These are phyloP conservation scores for Nyctibius bracteatus DNA, from an alignment of 2,113 vertebrate genomes.

Conservation along the genomic window DNA sequence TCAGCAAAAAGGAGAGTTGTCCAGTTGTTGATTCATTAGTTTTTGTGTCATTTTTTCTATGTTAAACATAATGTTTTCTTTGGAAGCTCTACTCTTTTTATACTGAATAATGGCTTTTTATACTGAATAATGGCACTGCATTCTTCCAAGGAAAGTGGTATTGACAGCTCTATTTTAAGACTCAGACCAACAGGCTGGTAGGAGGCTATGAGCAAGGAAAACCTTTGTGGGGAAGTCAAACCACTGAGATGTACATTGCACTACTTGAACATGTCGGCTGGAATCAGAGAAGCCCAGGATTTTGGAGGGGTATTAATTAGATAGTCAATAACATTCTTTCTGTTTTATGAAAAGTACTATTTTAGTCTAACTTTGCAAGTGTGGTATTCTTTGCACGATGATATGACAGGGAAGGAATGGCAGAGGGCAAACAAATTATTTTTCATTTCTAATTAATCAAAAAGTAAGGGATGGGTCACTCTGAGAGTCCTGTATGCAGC, in stretches of 20 bases:
- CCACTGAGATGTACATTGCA: background rate
- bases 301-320: background rate
- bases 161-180: constrained; percentile 60
- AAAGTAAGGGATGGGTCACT: background rate
- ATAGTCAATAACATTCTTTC: background rate
- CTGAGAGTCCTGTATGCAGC: background rate
- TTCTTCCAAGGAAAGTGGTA: constrained; percentile 38
- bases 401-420: background rate
- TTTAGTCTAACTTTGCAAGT: background rate
- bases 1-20: background rate
- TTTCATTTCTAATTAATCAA: background rate
- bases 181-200: background rate
- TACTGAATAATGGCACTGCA: background rate
- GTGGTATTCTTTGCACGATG: background rate
- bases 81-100: background rate
- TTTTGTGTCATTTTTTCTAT: background rate
- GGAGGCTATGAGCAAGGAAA: background rate
- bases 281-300: background rate
- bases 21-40: background rate
- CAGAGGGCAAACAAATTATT: background rate
- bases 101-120: constrained; percentile 23
- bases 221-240: background rate
- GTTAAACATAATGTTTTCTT: background rate
- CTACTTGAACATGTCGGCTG: background rate
- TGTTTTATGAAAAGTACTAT: background rate